Evolutionary conservation across 2,797 vertebrate species (phyloP), one percentile per base, ranked within the genome.

Genomic region (Poeciliopsis presidionis): DNA sequence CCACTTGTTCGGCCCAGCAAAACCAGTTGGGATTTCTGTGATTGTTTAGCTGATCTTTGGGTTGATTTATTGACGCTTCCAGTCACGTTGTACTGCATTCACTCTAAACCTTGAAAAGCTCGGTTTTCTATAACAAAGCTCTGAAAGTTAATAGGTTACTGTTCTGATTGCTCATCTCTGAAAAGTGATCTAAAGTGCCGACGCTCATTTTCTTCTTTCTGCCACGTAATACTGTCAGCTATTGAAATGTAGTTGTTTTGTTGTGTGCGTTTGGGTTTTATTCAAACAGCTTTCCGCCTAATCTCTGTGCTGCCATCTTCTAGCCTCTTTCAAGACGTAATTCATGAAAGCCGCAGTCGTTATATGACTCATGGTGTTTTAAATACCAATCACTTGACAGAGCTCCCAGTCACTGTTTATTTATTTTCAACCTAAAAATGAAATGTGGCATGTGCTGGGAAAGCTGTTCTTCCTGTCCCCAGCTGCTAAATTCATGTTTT

Each of bases 331-430:
- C 30, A 20, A 63, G 30, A 2, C 7, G 2, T 33, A 63, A 36
- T 33, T 63, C 49, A 25, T 22, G 49, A 51, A 53, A 53, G 20
- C 49, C 7, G 22, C 49, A 53, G 20, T 53, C 49, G 16, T 43
- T 41, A 67, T 67, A 67, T 67, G 36, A 67, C 9, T 67, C 65
- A 67, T 67, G 25, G 41, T 25, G 65, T 22, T 67, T 67, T 67
- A 43, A 67, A 67, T 67, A 43, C 65, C 36, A 41, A 25, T 41
- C 18, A 41, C 7, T 67, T 67, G 33, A 67, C 16, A 67, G 9
- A 67, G 11, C 36, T 41, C 65, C 9, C 36, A 41, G 63, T 41
- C 63, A 67, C 20, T 22, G 33, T 67, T 67, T 41, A 41, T 59
- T 59, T 59, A 30, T 16, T 30, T 59, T 30, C 16, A 30, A 59